These are phyloP conservation scores for Platorchestia sp. DNA, from an alignment of 1,140 invertebrate genomes.

Conservation along the genomic window DNA sequence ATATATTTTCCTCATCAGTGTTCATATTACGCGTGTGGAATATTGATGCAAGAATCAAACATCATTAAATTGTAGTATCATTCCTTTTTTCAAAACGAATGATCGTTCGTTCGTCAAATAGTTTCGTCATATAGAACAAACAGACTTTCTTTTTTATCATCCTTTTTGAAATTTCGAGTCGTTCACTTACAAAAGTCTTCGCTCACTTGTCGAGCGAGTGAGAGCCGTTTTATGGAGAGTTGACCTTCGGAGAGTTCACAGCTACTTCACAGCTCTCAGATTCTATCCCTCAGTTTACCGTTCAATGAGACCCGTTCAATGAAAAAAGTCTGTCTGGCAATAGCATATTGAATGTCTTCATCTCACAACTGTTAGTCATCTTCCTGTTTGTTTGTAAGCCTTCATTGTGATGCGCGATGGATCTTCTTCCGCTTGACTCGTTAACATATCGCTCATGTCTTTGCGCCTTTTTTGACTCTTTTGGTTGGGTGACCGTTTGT, in stretches of 20 bases:
- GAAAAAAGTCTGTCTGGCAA: neutral
- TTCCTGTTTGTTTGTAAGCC: neutral
- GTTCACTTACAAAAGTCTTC: too few species aligned
- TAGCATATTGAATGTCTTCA: neutral
- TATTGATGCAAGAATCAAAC: neutral
- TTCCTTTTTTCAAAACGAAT: neutral
- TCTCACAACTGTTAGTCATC: neutral
- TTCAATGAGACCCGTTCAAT: neutral
- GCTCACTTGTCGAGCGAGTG: too few species aligned
- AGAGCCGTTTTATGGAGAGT: neutral
- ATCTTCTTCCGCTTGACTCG: neutral
- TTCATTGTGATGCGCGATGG: neutral
- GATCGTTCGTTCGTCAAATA: neutral
- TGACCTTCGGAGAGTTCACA: neutral
- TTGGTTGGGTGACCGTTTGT: neutral
- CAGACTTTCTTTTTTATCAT: neutral
- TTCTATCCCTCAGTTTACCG: neutral
- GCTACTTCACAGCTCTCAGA: neutral
- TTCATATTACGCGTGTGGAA: too few species aligned
- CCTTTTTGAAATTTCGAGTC: neutral
- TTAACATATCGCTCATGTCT: neutral
- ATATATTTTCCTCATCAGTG: neutral
- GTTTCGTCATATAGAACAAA: neutral
- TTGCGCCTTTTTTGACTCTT: neutral
- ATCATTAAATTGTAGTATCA: neutral